Conservation (phyloP, 1,140 invertebrate genomes). For the Globodera ellingtonae region DNA sequence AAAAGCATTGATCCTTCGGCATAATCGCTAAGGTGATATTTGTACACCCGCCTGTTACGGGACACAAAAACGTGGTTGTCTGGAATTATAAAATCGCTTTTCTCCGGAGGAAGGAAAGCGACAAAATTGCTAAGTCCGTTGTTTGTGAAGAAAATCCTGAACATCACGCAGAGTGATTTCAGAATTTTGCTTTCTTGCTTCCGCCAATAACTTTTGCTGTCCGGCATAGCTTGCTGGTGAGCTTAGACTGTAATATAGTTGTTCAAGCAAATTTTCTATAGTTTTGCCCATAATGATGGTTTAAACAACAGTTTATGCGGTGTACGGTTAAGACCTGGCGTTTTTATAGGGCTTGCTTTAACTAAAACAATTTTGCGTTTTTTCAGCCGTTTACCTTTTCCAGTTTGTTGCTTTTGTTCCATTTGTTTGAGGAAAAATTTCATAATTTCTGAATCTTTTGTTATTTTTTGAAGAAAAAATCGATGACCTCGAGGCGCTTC, state of each 20-base stretch:
- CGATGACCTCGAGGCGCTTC: background rate
- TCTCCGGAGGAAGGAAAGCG: background rate
- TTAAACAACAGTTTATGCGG: background rate
- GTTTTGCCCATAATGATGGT: constrained; percentile 22
- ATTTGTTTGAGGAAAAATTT: background rate
- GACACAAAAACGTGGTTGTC: background rate
- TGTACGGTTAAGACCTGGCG: background rate
- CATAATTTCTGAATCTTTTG: background rate
- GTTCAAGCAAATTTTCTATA: constrained; percentile 11
- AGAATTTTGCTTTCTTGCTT: constrained; percentile 26
- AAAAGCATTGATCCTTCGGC: background rate
- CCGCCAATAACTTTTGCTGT: constrained; percentile 16
- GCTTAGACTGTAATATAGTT: constrained; percentile 22
- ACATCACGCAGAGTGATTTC: constrained; percentile 25
- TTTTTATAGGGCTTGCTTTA: background rate
- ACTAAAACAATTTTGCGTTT: background rate
- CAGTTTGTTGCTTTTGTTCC: background rate
- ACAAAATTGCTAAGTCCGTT: constrained; percentile 13
- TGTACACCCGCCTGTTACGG: background rate
- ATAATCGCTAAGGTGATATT: background rate
- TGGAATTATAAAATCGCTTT: background rate
- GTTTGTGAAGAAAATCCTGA: constrained; percentile 27
- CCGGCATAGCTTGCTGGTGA: constrained; percentile 34
- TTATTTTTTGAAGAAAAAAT: background rate
- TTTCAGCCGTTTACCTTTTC: background rate